These are phyloP conservation scores for Arrhopalites spinosus DNA, from an alignment of 2,888 invertebrate species.

Conservation along the genomic window DNA sequence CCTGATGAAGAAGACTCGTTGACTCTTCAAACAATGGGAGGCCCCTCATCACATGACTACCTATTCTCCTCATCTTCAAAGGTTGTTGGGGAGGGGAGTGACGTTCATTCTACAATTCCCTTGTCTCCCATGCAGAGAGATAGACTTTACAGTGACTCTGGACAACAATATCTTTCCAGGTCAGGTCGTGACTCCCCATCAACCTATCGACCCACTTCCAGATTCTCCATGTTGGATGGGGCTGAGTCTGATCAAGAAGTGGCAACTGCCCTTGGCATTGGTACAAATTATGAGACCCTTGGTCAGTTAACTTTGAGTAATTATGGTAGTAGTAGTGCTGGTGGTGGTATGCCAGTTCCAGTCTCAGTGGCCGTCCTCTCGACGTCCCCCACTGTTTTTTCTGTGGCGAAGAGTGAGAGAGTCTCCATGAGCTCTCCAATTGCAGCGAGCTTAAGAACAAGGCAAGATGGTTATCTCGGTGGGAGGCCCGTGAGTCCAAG, in stretches of 20 bases:
- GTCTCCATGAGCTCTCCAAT: conserved; percentile 17
- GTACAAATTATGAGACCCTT: conserved; percentile 52
- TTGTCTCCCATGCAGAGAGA: background rate
- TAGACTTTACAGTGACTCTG: background rate
- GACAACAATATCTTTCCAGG: background rate
- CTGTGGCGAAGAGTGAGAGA: conserved; percentile 34
- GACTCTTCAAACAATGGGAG: background rate
- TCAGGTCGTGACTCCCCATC: conserved; percentile 46
- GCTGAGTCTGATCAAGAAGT: conserved; percentile 69
- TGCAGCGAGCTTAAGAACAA: conserved; percentile 62
- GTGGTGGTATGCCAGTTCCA: background rate
- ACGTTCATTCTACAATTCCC: background rate
- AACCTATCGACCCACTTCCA: conserved; percentile 65
- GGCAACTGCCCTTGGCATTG: conserved; percentile 57
- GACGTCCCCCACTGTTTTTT: conserved; percentile 60
- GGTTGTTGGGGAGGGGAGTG: conserved; percentile 14
- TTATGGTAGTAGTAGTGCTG: background rate
- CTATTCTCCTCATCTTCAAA: background rate
- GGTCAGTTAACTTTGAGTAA: conserved; percentile 41
- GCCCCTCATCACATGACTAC: background rate
- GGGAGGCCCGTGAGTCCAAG: conserved; percentile 53
- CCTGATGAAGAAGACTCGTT: conserved; percentile 19
- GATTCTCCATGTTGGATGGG: conserved; percentile 62
- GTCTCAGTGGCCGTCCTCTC: conserved; percentile 18
- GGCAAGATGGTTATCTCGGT: conserved; percentile 68